These are phyloP conservation scores for Rambutsinella grinnellia DNA, from an alignment of 2,888 invertebrate genomes.

Conservation along the genomic window DNA sequence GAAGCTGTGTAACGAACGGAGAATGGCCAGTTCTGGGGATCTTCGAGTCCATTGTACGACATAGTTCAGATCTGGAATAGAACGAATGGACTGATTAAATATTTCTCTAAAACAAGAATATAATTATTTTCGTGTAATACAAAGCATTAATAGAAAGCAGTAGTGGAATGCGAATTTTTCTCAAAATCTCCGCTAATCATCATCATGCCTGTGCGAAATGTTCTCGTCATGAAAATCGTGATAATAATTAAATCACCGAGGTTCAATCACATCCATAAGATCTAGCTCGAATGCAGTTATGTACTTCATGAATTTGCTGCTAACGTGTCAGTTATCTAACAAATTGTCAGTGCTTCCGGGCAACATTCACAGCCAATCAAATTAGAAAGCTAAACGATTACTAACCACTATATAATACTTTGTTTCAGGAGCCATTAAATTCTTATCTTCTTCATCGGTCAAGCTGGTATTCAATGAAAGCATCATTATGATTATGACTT, in stretches of 20 bases:
- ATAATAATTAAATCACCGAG: constrained; percentile 26
- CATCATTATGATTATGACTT: too few species aligned
- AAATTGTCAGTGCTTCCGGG: neutral
- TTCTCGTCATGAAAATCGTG: constrained; percentile 45
- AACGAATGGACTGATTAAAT: neutral
- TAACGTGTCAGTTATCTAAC: neutral
- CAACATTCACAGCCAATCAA: constrained; percentile 2
- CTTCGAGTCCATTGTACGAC: constrained; percentile 61
- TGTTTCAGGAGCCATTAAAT: too few species aligned
- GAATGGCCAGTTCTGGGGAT: constrained; percentile 65
- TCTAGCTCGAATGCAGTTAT: neutral
- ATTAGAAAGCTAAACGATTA: too few species aligned
- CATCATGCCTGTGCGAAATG: constrained; percentile 14
- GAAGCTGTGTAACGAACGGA: constrained; percentile 66
- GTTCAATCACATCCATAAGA: neutral
- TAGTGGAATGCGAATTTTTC: neutral
- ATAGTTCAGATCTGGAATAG: constrained; percentile 25
- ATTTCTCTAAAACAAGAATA: neutral
- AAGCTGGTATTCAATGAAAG: too few species aligned
- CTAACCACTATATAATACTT: too few species aligned
- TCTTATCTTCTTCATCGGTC: too few species aligned
- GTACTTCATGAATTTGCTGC: neutral
- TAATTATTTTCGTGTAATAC: neutral
- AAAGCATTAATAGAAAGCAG: neutral
- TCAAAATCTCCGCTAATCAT: neutral